A percentile compares a stretch with the other conserved stretches of the same genome.
phyloP scores from a whole-genome alignment of 2,797 vertebrate species.

The Xenopus petersii region DNA sequence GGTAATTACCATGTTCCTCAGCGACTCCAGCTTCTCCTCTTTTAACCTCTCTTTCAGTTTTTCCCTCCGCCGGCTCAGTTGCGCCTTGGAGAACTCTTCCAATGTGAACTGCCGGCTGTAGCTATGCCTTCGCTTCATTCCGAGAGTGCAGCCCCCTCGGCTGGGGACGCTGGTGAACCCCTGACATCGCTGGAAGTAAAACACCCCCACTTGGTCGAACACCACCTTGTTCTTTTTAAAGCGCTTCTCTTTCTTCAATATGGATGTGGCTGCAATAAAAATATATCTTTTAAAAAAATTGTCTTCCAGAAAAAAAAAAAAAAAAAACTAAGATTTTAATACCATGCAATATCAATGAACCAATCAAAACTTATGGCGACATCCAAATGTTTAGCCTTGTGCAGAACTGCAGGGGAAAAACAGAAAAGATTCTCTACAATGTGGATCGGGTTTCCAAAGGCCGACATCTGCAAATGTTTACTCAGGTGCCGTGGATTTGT shows the following conservation, averaged over 20 bases:
- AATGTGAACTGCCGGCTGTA: constrained; percentile 78
- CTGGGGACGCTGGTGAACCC: constrained; percentile 96
- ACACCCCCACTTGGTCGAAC: constrained; percentile 90
- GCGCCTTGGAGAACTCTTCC: constrained; percentile 84
- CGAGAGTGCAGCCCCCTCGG: constrained; percentile 89
- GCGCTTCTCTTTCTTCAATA: constrained; percentile 86
- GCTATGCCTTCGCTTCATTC: constrained; percentile 86
- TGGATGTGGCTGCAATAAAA: constrained; percentile 74
- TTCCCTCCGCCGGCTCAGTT: constrained; percentile 73
- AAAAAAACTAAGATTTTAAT: too few species aligned
- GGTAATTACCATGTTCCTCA: constrained; percentile 59
- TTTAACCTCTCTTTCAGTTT: constrained; percentile 82
- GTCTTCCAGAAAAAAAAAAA: too few species aligned
- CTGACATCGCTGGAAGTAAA: constrained; percentile 95
- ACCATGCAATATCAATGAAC: too few species aligned
- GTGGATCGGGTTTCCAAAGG: too few species aligned
- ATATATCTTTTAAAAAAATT: too few species aligned
- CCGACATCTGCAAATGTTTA: too few species aligned
- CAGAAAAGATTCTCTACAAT: too few species aligned
- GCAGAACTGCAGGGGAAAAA: too few species aligned
- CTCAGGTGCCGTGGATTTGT: too few species aligned
- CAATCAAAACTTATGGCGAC: too few species aligned
- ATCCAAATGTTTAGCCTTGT: too few species aligned
- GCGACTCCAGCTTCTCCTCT: constrained; percentile 84
- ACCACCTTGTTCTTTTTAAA: constrained; percentile 78